Evolutionary conservation across 2,888 invertebrate genomes (phyloP).

Genomic region (Epinotia nisella): DNA sequence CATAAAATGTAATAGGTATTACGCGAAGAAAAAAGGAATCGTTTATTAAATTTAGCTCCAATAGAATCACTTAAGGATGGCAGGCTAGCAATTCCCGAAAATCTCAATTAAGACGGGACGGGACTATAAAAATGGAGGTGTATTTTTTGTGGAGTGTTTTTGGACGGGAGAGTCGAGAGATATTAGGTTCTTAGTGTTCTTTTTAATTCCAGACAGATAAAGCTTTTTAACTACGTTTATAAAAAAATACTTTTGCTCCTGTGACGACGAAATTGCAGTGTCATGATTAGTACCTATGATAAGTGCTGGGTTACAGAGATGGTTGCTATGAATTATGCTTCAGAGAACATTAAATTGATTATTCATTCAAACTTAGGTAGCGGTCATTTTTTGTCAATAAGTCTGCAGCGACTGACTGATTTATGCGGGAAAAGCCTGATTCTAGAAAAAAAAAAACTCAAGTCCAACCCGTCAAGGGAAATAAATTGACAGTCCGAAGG

Average conservation of each 20-base stretch:
- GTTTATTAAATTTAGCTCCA: constrained; percentile 21
- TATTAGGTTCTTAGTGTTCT: neutral
- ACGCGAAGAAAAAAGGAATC: neutral
- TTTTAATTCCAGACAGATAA: neutral
- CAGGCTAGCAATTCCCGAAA: constrained; percentile 20
- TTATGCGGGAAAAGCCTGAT: neutral
- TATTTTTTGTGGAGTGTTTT: constrained; percentile 29
- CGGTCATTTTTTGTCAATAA: no score
- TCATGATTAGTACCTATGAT: no score
- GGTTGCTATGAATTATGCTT: no score
- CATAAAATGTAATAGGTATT: no score
- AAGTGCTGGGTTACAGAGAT: no score
- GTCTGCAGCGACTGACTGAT: no score
- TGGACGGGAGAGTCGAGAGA: neutral
- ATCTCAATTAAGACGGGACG: constrained; percentile 16
- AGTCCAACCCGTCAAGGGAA: neutral
- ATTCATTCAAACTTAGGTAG: no score
- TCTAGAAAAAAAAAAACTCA: no score
- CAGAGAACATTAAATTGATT: no score
- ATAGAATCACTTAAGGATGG: constrained; percentile 23
- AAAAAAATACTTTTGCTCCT: neutral
- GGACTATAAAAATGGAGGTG: constrained; percentile 11
- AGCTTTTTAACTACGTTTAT: neutral
- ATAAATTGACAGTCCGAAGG: constrained; percentile 22
- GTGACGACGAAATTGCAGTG: no score